Evolutionary conservation across 2,888 invertebrate species (phyloP), one percentile per base, ranked within the genome.

Genomic region (Empis livida): DNA sequence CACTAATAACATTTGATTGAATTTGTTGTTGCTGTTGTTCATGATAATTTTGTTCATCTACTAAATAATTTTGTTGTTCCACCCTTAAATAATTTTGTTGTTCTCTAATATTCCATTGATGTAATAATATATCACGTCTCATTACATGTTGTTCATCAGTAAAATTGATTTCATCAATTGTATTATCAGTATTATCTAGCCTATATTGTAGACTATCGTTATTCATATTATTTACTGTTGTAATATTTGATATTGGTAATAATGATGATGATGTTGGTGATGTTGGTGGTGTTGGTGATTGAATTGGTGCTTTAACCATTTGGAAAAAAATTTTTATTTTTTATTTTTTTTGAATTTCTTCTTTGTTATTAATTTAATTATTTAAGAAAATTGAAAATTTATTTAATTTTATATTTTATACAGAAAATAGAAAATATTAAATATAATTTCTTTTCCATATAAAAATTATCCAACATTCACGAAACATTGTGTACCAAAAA

Each of bases 221-320:
- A 13, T 5, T 41, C 20, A 20, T 20, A 41, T 41, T 41, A 14
- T n/a, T 10, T 14, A 13, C n/a, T n/a, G n/a, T n/a, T n/a, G n/a
- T 8, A 27, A 27, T 23, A 23, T 41, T 10, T 41, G n/a, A 10
- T 20, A n/a, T 13, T 35, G 35, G 32, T 32, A 16, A 13, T 51
- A 38, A 44, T 35, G 48, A 46, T 32, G 43, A 41, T 10, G 42
- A 38, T 30, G 50, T 40, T 45, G 51, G 14, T 35, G 47, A 45
- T 23, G 50, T 40, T 13, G 45, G 48, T 31, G 49, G 44, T 43
- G 49, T 42, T 35, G 53, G 43, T 41, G 44, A 45, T 40, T 45
- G 14, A 11, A 43, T 40, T 17, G 51, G 46, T 42, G 49, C 49
- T 49, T 51, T 51, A 43, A 53, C 51, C 51, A 53, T 53, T 31